Conservation (phyloP, 92 coral and sea anemone species). For the Scolanthus callimorphus region DNA sequence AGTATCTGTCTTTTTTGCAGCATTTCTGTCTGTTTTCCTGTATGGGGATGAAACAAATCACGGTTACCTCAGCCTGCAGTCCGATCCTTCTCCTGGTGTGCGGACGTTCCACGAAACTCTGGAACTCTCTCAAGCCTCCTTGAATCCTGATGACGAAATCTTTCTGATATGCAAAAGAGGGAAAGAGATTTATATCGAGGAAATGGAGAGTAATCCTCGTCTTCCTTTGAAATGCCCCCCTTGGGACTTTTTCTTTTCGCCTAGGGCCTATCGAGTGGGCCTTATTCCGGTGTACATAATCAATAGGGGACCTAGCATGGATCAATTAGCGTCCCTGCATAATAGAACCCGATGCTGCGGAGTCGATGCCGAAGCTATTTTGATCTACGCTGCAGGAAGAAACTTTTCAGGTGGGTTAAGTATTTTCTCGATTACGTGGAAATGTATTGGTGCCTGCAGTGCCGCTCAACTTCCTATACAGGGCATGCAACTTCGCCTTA, state of each 20-base stretch:
- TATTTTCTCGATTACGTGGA: no score
- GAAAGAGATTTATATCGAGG: not conserved
- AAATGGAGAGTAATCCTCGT: not conserved
- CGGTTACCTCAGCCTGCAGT: not conserved
- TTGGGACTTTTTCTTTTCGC: slow-evolving; percentile 18
- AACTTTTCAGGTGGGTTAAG: not conserved
- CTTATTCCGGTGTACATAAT: slow-evolving; percentile 3
- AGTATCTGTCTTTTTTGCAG: slow-evolving; percentile 1
- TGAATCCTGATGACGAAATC: slow-evolving; percentile 3
- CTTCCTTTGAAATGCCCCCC: not conserved
- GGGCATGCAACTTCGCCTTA: no score
- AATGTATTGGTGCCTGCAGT: no score
- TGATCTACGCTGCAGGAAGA: not conserved
- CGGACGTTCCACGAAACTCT: not conserved
- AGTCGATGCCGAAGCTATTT: not conserved
- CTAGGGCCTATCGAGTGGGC: not conserved
- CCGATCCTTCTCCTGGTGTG: slow-evolving; percentile 11
- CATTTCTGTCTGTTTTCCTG: not conserved
- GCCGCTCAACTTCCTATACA: no score
- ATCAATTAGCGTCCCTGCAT: not conserved
- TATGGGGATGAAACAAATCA: slow-evolving; percentile 4
- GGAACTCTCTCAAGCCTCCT: not conserved
- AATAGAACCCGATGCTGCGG: not conserved
- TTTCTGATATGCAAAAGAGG: not conserved
- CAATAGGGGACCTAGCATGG: not conserved